A percentile compares a stretch with the other conserved stretches of the same genome.
Evolutionary conservation across 2,797 vertebrate species (phyloP).

Genomic region (Enteromius trimaculatus): DNA sequence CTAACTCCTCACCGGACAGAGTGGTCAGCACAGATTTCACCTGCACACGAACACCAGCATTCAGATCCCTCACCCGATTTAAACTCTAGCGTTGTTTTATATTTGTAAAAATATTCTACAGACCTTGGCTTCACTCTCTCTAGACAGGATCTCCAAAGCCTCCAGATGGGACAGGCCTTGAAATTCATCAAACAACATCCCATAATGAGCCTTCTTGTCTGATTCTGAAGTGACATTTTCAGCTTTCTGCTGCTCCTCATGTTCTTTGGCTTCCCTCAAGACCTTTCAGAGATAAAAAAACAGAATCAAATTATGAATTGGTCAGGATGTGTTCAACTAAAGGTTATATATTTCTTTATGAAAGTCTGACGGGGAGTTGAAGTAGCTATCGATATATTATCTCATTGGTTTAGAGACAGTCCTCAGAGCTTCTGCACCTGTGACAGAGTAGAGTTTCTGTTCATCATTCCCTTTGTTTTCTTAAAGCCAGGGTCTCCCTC

Average conservation of each 20-base stretch:
- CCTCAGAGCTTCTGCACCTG: constrained; percentile 77
- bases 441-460: constrained; percentile 87
- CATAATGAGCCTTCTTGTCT: constrained; percentile 92
- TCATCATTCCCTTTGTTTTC: constrained; percentile 94
- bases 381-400: constrained; percentile 5
- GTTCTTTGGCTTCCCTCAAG: constrained; percentile 94
- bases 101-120: background rate
- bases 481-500: constrained; percentile 97
- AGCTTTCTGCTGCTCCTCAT: constrained; percentile 85
- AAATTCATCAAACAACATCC: constrained; percentile 95
- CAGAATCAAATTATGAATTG: background rate
- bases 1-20: constrained; percentile 85
- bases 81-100: background rate
- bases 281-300: constrained; percentile 75
- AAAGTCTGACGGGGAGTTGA: background rate
- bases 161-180: constrained; percentile 97
- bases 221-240: constrained; percentile 76
- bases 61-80: background rate
- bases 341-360: background rate
- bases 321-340: background rate
- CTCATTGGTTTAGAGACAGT: background rate
- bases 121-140: constrained; percentile 94
- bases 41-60: constrained; percentile 68
- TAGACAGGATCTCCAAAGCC: constrained; percentile 95
- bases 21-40: constrained; percentile 87